Conservation (phyloP, 2,797 vertebrate genomes). For the Loris lydekkerianus region DNA sequence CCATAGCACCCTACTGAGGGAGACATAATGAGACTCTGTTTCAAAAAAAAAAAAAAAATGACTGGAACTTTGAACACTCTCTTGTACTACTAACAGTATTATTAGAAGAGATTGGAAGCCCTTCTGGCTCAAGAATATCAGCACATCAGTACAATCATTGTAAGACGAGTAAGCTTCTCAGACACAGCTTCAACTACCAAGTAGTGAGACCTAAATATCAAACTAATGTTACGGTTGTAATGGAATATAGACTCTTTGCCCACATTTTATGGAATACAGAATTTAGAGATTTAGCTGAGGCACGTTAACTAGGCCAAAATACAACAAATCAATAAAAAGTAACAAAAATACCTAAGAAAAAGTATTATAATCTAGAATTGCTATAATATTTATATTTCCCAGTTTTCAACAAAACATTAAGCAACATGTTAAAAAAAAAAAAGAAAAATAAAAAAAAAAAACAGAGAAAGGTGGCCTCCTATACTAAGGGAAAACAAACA, state of each 20-base stretch:
- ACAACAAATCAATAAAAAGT: neutral
- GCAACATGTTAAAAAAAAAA: no score
- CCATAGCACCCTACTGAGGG: no score
- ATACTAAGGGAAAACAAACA: neutral
- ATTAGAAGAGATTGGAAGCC: neutral
- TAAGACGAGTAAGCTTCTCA: neutral
- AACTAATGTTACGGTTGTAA: neutral
- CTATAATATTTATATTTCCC: no score
- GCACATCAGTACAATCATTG: neutral
- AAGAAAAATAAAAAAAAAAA: no score
- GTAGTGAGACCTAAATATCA: neutral
- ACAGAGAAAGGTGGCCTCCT: neutral
- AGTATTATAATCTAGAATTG: neutral
- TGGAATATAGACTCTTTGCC: neutral
- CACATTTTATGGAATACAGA: neutral
- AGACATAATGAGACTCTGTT: no score
- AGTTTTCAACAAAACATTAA: neutral
- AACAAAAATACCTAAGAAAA: neutral
- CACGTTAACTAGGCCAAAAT: neutral
- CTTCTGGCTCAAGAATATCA: neutral
- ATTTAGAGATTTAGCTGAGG: neutral
- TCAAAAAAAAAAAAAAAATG: no score
- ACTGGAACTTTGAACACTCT: neutral
- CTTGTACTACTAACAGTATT: neutral
- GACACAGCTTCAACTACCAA: neutral